A percentile compares a stretch with the other conserved stretches of the same genome.
These are phyloP conservation scores for Horisme vitalbata DNA, from an alignment of 2,888 invertebrate genomes.

Conservation along the genomic window DNA sequence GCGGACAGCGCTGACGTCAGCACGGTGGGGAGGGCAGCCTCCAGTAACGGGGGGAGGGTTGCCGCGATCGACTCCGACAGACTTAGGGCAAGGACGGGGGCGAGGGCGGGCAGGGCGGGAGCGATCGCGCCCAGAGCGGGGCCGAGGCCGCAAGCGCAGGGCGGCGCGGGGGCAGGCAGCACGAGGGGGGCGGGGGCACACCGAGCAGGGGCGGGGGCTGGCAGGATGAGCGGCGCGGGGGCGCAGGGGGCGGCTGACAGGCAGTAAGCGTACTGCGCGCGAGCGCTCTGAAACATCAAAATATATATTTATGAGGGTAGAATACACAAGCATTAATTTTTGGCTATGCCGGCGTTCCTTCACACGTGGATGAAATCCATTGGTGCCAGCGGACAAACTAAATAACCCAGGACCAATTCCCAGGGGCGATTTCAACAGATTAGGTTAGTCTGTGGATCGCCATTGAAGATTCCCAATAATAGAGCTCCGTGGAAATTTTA, in stretches of 20 bases:
- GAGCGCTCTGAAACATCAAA: constrained; percentile 23
- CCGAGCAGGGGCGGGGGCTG: constrained; percentile 5
- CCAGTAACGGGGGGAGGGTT: constrained; percentile 44
- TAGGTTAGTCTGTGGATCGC: too few species aligned
- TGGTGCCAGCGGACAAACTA: too few species aligned
- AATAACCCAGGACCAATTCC: too few species aligned
- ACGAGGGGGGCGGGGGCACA: constrained; percentile 19
- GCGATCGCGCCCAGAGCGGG: constrained; percentile 38
- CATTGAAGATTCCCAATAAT: too few species aligned
- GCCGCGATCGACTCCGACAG: constrained; percentile 42
- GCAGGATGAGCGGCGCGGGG: neutral
- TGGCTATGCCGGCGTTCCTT: too few species aligned
- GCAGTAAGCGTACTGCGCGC: constrained; percentile 29
- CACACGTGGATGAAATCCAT: too few species aligned
- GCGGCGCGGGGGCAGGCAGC: constrained; percentile 27
- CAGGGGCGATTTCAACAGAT: too few species aligned
- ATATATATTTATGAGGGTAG: neutral
- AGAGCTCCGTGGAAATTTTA: too few species aligned
- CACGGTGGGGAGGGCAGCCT: constrained; percentile 51
- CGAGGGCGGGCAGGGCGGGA: constrained; percentile 39
- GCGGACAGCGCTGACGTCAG: constrained; percentile 51
- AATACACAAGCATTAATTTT: too few species aligned
- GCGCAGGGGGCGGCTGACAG: constrained; percentile 12
- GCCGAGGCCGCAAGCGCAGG: constrained; percentile 24
- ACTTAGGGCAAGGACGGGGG: constrained; percentile 41